These are phyloP conservation scores for Drosophila paranaensis DNA, from an alignment of 2,888 invertebrate genomes.

Conservation along the genomic window DNA sequence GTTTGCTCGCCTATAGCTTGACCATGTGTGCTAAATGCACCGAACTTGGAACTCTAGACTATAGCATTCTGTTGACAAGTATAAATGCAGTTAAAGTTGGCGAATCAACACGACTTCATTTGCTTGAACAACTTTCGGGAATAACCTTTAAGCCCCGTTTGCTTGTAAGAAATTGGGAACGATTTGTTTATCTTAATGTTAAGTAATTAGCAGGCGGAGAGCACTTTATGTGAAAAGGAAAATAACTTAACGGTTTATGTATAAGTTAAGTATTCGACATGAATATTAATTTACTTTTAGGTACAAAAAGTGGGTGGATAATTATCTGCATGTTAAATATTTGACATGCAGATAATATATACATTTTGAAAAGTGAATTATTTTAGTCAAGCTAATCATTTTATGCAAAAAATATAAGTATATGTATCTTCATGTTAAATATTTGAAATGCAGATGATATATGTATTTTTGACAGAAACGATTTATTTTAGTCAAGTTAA, in stretches of 20 bases:
- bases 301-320: neutral
- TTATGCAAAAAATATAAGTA: neutral
- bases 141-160: neutral
- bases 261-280: neutral
- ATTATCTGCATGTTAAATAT: neutral
- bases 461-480: too few species aligned
- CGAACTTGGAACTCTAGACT: conserved; percentile 49
- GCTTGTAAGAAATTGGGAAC: neutral
- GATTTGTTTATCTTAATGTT: neutral
- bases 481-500: too few species aligned
- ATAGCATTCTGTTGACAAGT: neutral
- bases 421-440: neutral
- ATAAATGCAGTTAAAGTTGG: neutral
- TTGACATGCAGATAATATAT: neutral
- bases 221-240: neutral
- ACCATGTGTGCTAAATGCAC: conserved; percentile 29
- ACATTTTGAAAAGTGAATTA: too few species aligned
- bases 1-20: conserved; percentile 4
- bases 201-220: neutral
- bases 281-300: neutral
- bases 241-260: too few species aligned
- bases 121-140: neutral
- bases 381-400: too few species aligned
- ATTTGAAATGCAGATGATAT: neutral
- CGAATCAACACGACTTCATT: neutral